phyloP scores from a whole-genome alignment of 2,888 invertebrate species.

The Drosophila mayaguana region DNA sequence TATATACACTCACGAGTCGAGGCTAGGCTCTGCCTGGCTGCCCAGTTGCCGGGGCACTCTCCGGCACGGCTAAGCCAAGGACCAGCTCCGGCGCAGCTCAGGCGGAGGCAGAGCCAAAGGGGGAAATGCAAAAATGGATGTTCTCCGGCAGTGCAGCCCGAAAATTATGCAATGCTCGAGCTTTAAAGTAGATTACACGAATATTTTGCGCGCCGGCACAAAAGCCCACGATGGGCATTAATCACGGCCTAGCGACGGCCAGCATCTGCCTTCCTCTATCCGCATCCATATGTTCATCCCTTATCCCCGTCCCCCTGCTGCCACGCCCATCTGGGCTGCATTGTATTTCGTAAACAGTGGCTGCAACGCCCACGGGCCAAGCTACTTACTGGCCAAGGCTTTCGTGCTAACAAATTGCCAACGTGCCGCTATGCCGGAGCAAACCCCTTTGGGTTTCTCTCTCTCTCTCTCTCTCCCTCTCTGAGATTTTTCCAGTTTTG shows the following conservation, averaged over 20 bases:
- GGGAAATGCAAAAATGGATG: slow-evolving; percentile 23
- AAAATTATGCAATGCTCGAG: slow-evolving; percentile 75
- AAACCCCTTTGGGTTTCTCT: slow-evolving; percentile 46
- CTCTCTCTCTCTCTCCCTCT: neutral
- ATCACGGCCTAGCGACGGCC: slow-evolving; percentile 63
- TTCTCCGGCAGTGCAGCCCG: slow-evolving; percentile 35
- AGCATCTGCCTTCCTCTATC: slow-evolving; percentile 6
- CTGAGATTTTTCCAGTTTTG: slow-evolving; percentile 34
- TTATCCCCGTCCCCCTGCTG: neutral
- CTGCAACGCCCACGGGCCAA: slow-evolving; percentile 23
- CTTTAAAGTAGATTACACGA: slow-evolving; percentile 78
- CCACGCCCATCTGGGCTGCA: slow-evolving; percentile 26
- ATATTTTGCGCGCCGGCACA: slow-evolving; percentile 72
- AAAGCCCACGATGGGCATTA: slow-evolving; percentile 77
- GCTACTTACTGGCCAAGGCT: slow-evolving; percentile 11
- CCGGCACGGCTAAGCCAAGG: slow-evolving; percentile 24
- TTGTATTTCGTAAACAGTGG: slow-evolving; percentile 60
- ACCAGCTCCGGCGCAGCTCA: slow-evolving; percentile 20
- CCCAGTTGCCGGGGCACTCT: neutral
- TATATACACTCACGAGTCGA: slow-evolving; percentile 32
- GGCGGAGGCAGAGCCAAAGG: slow-evolving; percentile 11
- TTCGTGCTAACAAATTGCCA: slow-evolving; percentile 58
- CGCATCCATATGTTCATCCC: neutral
- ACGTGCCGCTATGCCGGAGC: slow-evolving; percentile 52
- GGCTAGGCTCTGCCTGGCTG: neutral